Evolutionary conservation across 2,888 invertebrate species (phyloP).

Genomic region (Cylindroiulus punctatus): DNA sequence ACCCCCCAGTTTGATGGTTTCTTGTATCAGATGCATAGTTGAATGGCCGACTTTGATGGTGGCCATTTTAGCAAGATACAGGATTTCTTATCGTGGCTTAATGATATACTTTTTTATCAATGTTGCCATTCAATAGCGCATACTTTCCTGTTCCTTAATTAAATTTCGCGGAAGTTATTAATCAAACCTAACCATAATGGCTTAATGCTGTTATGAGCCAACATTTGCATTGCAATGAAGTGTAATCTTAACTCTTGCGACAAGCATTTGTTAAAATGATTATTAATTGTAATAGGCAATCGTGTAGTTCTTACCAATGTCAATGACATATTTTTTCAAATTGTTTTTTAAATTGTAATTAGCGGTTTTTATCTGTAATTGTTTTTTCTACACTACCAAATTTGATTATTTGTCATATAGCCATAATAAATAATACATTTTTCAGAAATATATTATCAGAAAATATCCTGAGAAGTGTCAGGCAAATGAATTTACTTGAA

Average conservation of each 20-base stretch:
- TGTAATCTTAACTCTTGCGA: background rate
- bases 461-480: too few relatives aligned
- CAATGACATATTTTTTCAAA: background rate
- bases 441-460: too few relatives aligned
- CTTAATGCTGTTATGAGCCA: background rate
- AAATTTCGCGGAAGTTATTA: constrained; percentile 5
- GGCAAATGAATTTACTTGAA: too few relatives aligned
- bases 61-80: background rate
- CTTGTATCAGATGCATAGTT: constrained; percentile 32
- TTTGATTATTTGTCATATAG: too few relatives aligned
- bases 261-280: background rate
- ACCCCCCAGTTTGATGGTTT: constrained; percentile 21
- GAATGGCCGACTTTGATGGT: constrained; percentile 14
- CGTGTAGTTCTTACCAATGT: background rate
- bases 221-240: background rate
- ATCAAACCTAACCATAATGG: background rate
- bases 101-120: background rate
- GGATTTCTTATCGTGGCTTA: background rate
- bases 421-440: too few relatives aligned
- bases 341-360: too few relatives aligned
- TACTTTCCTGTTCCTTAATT: background rate
- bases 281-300: too few relatives aligned
- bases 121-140: background rate
- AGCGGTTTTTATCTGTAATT: too few relatives aligned
- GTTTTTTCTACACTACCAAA: too few relatives aligned